phyloP scores from a whole-genome alignment of 2,797 vertebrate species.

The Meriones psammophilus region DNA sequence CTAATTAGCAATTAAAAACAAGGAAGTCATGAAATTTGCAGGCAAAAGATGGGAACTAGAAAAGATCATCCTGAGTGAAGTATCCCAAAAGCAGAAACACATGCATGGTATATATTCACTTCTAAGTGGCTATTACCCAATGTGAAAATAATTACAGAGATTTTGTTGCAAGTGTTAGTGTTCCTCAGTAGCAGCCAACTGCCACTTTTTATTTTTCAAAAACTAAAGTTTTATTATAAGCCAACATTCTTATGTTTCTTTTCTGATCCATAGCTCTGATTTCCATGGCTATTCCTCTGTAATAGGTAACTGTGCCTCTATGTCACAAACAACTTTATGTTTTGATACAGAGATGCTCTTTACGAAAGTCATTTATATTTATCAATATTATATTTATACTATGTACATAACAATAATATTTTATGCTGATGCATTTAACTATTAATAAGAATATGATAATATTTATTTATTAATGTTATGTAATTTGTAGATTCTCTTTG shows the following conservation, averaged over 20 bases:
- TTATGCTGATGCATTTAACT: background rate
- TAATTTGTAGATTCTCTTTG: background rate
- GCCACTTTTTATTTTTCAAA: background rate
- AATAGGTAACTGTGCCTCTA: background rate
- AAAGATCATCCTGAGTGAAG: too few relatives aligned
- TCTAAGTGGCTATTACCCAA: too few relatives aligned
- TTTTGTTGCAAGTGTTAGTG: background rate
- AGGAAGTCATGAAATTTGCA: too few relatives aligned
- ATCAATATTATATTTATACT: background rate
- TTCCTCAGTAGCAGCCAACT: background rate
- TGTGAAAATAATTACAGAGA: background rate
- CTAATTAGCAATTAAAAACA: too few relatives aligned
- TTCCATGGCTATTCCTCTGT: background rate
- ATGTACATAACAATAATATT: background rate
- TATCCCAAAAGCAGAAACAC: too few relatives aligned
- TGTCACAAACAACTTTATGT: background rate
- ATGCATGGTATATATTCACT: too few relatives aligned
- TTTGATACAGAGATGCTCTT: background rate
- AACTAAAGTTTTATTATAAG: background rate
- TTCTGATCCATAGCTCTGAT: background rate
- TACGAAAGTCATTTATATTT: background rate
- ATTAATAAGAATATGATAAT: background rate
- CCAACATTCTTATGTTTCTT: background rate
- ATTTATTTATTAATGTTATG: background rate
- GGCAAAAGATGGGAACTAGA: too few relatives aligned